Evolutionary conservation across 2,797 vertebrate genomes (phyloP).

Genomic region (Coregonus suidteri): DNA sequence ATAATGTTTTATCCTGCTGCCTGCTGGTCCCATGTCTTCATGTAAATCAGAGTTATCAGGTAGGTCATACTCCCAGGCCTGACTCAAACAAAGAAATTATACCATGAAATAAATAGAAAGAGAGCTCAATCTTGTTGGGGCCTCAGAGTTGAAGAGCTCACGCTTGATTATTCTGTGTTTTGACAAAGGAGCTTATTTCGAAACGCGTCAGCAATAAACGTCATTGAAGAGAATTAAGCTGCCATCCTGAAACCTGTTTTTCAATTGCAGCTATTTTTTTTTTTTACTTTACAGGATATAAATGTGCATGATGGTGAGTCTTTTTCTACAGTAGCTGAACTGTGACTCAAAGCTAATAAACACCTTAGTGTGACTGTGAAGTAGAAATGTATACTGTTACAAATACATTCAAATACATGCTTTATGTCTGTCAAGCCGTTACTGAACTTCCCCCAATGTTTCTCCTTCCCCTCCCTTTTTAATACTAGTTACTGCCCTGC

Average conservation of each 20-base stretch:
- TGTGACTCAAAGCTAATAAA: not conserved
- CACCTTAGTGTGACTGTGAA: not conserved
- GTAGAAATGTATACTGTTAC: not conserved
- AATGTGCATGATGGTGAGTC: not conserved
- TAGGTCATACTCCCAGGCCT: not conserved
- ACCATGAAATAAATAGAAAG: not conserved
- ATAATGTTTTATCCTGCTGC: slow-evolving; percentile 10
- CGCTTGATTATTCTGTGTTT: not conserved
- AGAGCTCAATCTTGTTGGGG: not conserved
- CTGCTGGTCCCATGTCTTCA: slow-evolving; percentile 11
- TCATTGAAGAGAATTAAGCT: not conserved
- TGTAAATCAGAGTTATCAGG: slow-evolving; percentile 1
- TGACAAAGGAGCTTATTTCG: not conserved
- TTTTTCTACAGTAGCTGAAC: too few species aligned
- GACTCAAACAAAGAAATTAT: not conserved
- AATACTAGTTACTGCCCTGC: not conserved
- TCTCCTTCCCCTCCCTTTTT: not conserved
- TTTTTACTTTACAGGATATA: not conserved
- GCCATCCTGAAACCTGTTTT: not conserved
- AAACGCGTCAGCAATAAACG: not conserved
- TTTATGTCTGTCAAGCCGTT: not conserved
- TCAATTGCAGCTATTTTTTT: too few species aligned
- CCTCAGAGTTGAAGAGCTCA: not conserved
- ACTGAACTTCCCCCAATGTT: not conserved
- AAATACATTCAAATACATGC: not conserved